Percentiles rank a stretch among this genome's conserved stretches.
phyloP scores from a whole-genome alignment of 1,140 invertebrate species.

The Bombus fervidus region DNA sequence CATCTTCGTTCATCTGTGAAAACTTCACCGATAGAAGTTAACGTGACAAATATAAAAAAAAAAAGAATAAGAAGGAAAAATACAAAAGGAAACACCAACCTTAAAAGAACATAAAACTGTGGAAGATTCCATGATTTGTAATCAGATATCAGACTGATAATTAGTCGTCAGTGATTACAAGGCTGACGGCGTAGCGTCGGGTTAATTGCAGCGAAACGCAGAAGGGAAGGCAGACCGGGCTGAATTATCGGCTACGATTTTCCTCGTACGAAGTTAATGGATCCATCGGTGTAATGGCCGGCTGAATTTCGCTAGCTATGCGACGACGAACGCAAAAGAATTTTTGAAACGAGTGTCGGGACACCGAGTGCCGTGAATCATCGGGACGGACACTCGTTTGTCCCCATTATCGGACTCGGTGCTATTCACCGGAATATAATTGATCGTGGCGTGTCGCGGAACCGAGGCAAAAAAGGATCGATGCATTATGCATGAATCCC shows the following conservation, averaged over 20 bases:
- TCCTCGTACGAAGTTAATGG: conserved; percentile 32
- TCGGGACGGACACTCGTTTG: conserved; percentile 48
- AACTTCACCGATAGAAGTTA: no score
- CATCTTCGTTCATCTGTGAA: no score
- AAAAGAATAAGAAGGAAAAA: no score
- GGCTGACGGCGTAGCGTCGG: no score
- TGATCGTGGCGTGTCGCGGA: conserved; percentile 34
- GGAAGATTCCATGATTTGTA: no score
- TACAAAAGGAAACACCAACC: no score
- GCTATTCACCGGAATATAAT: conserved; percentile 45
- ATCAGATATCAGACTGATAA: no score
- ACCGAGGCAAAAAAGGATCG: conserved; percentile 16
- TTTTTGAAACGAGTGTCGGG: conserved; percentile 31
- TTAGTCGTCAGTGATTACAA: no score
- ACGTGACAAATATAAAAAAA: no score
- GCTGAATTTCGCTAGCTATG: not conserved
- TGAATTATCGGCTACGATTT: conserved; percentile 47
- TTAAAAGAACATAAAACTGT: no score
- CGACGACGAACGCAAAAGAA: conserved; percentile 20
- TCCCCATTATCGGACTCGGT: conserved; percentile 38
- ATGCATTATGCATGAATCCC: conserved; percentile 41
- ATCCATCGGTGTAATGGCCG: conserved; percentile 40
- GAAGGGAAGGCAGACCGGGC: not conserved
- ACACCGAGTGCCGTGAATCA: conserved; percentile 32
- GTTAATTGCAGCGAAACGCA: not conserved